Evolutionary conservation across 2,888 invertebrate genomes (phyloP), one percentile per base, ranked within the genome.

Genomic region (Cylloceria caligata): DNA sequence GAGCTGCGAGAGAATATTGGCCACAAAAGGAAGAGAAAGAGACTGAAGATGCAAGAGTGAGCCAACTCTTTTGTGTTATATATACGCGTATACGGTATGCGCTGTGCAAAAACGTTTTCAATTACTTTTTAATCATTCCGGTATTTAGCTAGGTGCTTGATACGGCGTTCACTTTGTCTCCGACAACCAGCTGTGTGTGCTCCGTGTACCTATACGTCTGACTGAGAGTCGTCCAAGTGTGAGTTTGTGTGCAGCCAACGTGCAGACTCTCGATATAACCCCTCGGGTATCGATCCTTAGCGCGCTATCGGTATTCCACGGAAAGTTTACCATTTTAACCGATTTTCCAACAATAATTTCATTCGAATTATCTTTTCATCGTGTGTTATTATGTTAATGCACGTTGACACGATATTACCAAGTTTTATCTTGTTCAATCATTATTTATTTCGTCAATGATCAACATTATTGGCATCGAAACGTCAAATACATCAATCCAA

Each of bases 261-360:
- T 16, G 45, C 72, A 45, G 60, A 60, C 60, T 72, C 72, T 72
- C 72, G 60, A 72, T 60, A 60, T 60, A 45, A 72, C 42, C 60
- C 45, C 60, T 21, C 21, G 42, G 45, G 60, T 47, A 60, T 72
- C 72, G 57, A 60, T 72, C 72, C 16, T 30, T 72, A 24, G 19
- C 45, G 19, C n/a, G 5, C 13, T 27, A 2, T 27, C 27, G 13
- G 30, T 30, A 30, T 30, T 30, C 5, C 30, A 30, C 34, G 16
- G 55, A 45, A 30, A 30, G 60, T 47, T 60, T 45, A 21, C 45
- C 27, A 42, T 30, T 30, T 30, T 30, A 60, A 42, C 42, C 30
- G 60, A 72, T 72, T 60, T 60, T 39, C 24, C 27, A 60, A 72
- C 45, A 60, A 45, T 16, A 72, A 72, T 60, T 47, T 49, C 16